phyloP scores from a whole-genome alignment of 2,888 invertebrate species.

The Byasa hedistus region DNA sequence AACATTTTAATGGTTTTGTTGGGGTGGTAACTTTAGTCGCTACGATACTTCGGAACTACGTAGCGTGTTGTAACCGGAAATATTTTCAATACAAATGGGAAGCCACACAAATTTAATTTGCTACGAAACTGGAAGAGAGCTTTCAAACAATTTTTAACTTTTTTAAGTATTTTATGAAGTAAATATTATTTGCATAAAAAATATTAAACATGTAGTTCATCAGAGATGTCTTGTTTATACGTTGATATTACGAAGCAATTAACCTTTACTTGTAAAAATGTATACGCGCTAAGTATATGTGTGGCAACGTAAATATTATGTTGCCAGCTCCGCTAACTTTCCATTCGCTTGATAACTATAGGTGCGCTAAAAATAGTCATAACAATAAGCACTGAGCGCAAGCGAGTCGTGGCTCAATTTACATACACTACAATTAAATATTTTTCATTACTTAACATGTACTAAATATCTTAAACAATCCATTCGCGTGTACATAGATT shows the following conservation, averaged over 20 bases:
- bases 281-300: slow-evolving; percentile 37
- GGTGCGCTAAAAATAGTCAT: slow-evolving; percentile 67
- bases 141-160: background rate
- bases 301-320: slow-evolving; percentile 47
- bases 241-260: background rate
- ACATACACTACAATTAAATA: slow-evolving; percentile 33
- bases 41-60: no score
- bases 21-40: no score
- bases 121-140: background rate
- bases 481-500: slow-evolving; percentile 12
- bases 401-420: slow-evolving; percentile 55
- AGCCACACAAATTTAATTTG: background rate
- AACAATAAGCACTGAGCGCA: slow-evolving; percentile 58
- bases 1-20: no score
- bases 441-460: background rate
- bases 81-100: background rate
- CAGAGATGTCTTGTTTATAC: background rate
- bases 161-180: background rate
- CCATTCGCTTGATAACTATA: slow-evolving; percentile 61
- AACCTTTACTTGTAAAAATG: slow-evolving; percentile 23
- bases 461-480: background rate
- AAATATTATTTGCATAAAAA: background rate
- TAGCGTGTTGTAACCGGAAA: no score
- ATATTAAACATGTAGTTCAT: background rate
- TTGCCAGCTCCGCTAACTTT: slow-evolving; percentile 73